Percentiles rank a stretch among this genome's conserved stretches.
phyloP scores from a whole-genome alignment of 2,888 invertebrate genomes.

The Linnaemya tessellans region DNA sequence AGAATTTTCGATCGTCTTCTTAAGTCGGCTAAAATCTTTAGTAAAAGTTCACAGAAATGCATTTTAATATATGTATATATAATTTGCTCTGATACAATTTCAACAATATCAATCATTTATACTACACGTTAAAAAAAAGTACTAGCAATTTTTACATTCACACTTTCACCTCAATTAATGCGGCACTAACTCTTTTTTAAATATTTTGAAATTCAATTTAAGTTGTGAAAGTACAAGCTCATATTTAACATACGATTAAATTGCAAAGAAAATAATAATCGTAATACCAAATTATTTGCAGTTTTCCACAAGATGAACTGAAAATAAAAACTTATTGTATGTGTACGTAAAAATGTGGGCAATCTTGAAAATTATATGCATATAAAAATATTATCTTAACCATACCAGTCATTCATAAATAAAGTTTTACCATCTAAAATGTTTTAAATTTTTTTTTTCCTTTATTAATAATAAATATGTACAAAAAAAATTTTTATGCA shows the following conservation, averaged over 20 bases:
- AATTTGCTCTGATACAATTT: background rate
- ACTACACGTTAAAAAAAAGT: too few relatives aligned
- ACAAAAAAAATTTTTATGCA: slow-evolving; percentile 40
- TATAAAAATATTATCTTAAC: slow-evolving; percentile 62
- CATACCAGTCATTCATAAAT: slow-evolving; percentile 63
- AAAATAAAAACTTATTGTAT: background rate
- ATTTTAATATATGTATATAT: too few relatives aligned
- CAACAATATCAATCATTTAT: background rate
- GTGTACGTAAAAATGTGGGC: background rate
- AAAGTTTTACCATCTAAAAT: slow-evolving; percentile 39
- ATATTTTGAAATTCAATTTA: background rate
- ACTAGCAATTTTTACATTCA: background rate
- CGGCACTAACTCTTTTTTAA: background rate
- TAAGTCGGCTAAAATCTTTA: too few relatives aligned
- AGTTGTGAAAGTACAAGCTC: background rate
- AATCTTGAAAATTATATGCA: slow-evolving; percentile 51
- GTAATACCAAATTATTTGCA: background rate
- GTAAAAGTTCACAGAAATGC: too few relatives aligned
- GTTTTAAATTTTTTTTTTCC: background rate
- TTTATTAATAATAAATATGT: background rate
- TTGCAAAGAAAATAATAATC: background rate
- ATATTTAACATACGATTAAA: background rate
- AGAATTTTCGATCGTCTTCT: too few relatives aligned
- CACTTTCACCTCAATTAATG: background rate
- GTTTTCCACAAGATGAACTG: background rate